Base-by-base conservation (phyloP, 92 coral and sea anemone species). In the Paramuricea clavata region DNA sequence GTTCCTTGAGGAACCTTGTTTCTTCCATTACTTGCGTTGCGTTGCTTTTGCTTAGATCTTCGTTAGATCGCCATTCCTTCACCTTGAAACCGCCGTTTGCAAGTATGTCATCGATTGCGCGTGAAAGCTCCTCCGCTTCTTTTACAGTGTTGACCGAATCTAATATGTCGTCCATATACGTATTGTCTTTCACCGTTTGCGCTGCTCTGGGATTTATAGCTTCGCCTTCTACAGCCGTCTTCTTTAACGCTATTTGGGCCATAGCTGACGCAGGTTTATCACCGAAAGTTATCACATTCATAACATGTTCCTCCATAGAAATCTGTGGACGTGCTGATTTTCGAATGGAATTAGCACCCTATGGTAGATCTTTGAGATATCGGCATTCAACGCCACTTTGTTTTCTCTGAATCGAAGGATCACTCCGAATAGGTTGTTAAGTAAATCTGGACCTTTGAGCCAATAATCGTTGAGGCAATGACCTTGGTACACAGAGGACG, bases 71-170 rank as follows among this genome's bases (percentile, higher is more conserved):
- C 92, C 92, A 88, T 62, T 85, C 71, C 56, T 91, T 91, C 2
- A 88, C 92, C 17, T 78, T 73, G 72, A 91, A 91, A 50, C 93
- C 90, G 75, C 92, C 94, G n/a, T 78, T 92, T 65, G 35, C 10
- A 17, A 92, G 85, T 13, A 80, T 44, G 39, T 83, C 78, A 78
- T 90, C 93, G 44, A 90, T 15, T 44, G 74, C 87, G 8, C 32
- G 41, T 6, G 90, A 69, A 28, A 76, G 72, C 86, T n/a, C n/a
- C n/a, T n/a, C n/a, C n/a, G n/a, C n/a, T n/a, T 47, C 52, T 47
- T 47, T 12, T 15, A 47, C 52, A 47, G 17, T 47, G 17, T 47
- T 6, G 13, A 47, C 16, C 52, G 52, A 54, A 21, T 54, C 62
- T 54, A 6, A 54, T 17, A 54, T 13, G 26, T 54, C 25, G 62